A percentile compares a stretch with the other conserved stretches of the same genome.
phyloP scores from a whole-genome alignment of 2,888 invertebrate species.

The Athetis lepigone region DNA sequence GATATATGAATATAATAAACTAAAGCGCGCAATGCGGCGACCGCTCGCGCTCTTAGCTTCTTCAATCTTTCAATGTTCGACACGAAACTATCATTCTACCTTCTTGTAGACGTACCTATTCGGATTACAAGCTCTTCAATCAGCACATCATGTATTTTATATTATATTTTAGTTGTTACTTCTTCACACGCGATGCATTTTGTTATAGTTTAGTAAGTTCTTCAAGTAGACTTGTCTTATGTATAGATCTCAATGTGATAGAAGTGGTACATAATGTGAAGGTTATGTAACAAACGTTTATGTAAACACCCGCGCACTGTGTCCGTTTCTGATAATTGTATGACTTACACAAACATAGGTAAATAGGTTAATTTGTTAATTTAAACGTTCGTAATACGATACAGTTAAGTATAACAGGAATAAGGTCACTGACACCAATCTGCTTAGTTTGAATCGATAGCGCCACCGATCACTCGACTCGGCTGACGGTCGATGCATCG shows the following conservation, averaged over 20 bases:
- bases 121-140: constrained; percentile 72
- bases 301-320: constrained; percentile 49
- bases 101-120: constrained; percentile 72
- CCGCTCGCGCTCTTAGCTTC: constrained; percentile 82
- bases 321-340: constrained; percentile 41
- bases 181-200: constrained; percentile 64
- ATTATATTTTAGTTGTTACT: constrained; percentile 62
- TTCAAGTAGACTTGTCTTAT: constrained; percentile 38
- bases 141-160: constrained; percentile 89
- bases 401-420: constrained; percentile 58
- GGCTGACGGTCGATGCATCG: constrained; percentile 44
- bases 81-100: constrained; percentile 72
- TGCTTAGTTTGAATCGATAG: constrained; percentile 59
- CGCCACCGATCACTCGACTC: constrained; percentile 41
- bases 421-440: constrained; percentile 66
- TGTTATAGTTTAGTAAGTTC: constrained; percentile 51
- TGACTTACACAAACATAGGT: constrained; percentile 46
- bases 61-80: constrained; percentile 72
- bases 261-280: constrained; percentile 51
- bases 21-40: constrained; percentile 80
- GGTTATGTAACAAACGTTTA: constrained; percentile 25
- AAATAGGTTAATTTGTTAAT: constrained; percentile 58
- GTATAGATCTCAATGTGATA: constrained; percentile 53
- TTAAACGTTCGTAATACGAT: constrained; percentile 49
- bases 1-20: constrained; percentile 88